Percentiles rank a stretch among this genome's conserved stretches.
These are phyloP conservation scores for Leucoma salicis DNA, from an alignment of 2,888 invertebrate genomes.

Conservation along the genomic window DNA sequence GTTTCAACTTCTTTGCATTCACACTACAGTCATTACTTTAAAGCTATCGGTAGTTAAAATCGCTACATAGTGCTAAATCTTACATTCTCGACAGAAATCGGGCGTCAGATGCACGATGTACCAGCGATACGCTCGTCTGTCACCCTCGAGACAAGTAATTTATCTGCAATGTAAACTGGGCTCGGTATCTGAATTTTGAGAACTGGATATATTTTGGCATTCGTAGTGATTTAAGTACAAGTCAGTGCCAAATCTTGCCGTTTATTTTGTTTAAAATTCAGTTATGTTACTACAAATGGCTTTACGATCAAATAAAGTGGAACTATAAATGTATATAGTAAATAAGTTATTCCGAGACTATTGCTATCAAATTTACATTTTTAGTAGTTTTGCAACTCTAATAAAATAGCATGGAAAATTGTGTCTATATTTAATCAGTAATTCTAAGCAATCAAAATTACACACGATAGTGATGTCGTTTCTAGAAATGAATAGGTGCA, in stretches of 20 bases:
- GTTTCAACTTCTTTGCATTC: constrained; percentile 9
- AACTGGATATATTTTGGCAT: constrained; percentile 47
- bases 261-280: constrained; percentile 6
- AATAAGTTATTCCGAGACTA: not conserved
- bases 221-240: constrained; percentile 24
- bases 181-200: constrained; percentile 47
- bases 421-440: too few species aligned
- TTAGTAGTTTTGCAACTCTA: not conserved
- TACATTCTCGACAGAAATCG: constrained; percentile 48
- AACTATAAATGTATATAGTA: not conserved
- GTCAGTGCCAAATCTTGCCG: constrained; percentile 29
- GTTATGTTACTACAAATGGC: not conserved
- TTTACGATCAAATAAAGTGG: not conserved
- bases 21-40: constrained; percentile 11
- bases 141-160: constrained; percentile 67
- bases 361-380: not conserved
- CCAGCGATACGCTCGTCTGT: constrained; percentile 55
- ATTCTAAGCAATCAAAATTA: too few species aligned
- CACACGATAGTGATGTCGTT: not conserved
- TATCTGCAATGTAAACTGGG: constrained; percentile 58
- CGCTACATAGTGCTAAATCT: constrained; percentile 41
- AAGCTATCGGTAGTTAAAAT: constrained; percentile 37
- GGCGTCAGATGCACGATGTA: constrained; percentile 46
- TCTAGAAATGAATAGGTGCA: too few species aligned
- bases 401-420: too few species aligned